A percentile compares a stretch with the other conserved stretches of the same genome.
These are phyloP conservation scores for Taurulus bubalis DNA, from an alignment of 2,113 vertebrate genomes.

Conservation along the genomic window DNA sequence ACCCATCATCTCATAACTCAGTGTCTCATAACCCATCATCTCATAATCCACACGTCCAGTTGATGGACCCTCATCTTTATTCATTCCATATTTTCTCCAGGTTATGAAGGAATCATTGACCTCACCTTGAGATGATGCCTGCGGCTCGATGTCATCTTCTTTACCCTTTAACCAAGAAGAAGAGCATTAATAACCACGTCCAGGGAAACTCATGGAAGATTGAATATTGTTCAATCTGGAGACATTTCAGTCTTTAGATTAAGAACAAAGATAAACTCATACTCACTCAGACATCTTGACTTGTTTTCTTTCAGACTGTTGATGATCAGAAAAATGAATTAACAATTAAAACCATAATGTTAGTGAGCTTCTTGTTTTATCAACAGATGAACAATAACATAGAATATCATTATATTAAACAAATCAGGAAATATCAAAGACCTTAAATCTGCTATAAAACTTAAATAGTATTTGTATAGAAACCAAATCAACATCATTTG, in stretches of 20 bases:
- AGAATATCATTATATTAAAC: neutral
- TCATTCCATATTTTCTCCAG: no score
- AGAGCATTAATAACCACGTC: neutral
- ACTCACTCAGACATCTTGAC: slow-evolving; percentile 83
- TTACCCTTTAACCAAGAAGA: slow-evolving; percentile 46
- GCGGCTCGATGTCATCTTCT: slow-evolving; percentile 89
- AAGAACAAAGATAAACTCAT: neutral
- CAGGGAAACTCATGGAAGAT: neutral
- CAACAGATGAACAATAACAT: neutral
- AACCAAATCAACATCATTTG: neutral
- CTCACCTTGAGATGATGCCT: slow-evolving; percentile 92
- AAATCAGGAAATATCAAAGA: neutral
- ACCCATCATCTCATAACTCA: no score
- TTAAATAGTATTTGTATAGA: neutral
- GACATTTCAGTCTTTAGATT: neutral
- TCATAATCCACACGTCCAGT: no score
- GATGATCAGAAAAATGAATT: slow-evolving; percentile 8
- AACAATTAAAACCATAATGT: no score
- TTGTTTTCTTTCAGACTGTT: slow-evolving; percentile 53
- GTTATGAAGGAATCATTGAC: neutral
- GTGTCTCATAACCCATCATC: no score
- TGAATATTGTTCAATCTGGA: neutral
- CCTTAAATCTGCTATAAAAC: neutral
- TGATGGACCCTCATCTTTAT: no score
- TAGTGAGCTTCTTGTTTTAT: neutral